Evolutionary conservation across 1,140 invertebrate species (phyloP), one percentile per base, ranked within the genome.

Genomic region (Battus philenor): DNA sequence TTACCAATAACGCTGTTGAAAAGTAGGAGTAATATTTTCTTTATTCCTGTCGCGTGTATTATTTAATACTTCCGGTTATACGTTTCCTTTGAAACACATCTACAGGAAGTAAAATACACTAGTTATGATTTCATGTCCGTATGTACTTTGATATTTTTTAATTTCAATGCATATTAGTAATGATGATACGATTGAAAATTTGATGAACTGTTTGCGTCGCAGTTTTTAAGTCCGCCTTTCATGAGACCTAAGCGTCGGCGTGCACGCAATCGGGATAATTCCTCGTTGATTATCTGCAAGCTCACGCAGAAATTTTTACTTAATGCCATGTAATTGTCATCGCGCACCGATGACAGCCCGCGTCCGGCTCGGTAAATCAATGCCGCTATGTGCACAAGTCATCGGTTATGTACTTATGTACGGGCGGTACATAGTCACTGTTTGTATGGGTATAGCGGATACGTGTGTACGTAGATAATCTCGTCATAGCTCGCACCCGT

Each of bases 401-500:
- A 79, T 79, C 69, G 69, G 69, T 68, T 82, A 82, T 82, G 56
- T 77, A 62, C 65, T 52, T 67, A 75, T 75, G 66, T 79, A 72
- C 62, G 61, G 33, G 52, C 53, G 55, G 63, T 73, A 82, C 53
- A 82, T 76, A 79, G 49, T 27, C 59, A 54, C 36, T 63, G 70
- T 66, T 59, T 75, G 73, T 77, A 73, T 59, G 68, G 56, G 64
- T 73, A 73, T 78, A 65, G 60, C 62, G 47, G 54, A 51, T 59
- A 75, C 65, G 68, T 68, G 69, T 76, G 71, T 82, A 79, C 74
- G 75, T 83, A 80, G 79, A 83, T 83, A 83, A 83, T 83, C 79
- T 83, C 79, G 76, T 83, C 79, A 83, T 83, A 83, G 74, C 72
- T 76, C 74, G 72, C 79, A 73, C 79, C 79, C 79, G 79, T 83